phyloP scores from a whole-genome alignment of 2,113 vertebrate species.

The Gavialis gangeticus region DNA sequence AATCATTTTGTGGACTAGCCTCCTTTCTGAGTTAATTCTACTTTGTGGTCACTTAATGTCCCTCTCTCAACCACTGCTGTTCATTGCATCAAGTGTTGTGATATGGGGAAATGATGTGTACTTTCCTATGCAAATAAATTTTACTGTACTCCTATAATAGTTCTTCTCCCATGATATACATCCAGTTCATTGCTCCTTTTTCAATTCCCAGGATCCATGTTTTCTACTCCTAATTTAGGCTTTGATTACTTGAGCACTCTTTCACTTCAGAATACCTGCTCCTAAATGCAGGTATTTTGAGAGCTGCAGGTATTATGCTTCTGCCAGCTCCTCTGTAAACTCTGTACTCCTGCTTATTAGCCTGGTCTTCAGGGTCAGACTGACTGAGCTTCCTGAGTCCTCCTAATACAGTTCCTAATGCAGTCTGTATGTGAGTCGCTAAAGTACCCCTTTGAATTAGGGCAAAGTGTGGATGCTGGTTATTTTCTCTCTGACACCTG shows the following conservation, averaged over 20 bases:
- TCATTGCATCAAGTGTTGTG: neutral
- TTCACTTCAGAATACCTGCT: neutral
- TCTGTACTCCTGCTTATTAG: neutral
- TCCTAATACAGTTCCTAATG: neutral
- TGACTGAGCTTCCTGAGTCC: neutral
- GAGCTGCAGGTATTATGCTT: neutral
- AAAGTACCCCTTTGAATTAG: conserved; percentile 9
- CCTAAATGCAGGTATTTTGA: neutral
- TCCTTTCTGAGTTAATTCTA: neutral
- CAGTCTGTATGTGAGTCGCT: neutral
- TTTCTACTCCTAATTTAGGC: neutral
- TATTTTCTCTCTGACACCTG: neutral
- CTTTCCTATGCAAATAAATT: neutral
- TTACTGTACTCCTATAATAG: neutral
- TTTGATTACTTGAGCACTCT: neutral
- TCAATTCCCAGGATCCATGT: neutral
- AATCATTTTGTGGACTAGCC: neutral
- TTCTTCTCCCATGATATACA: neutral
- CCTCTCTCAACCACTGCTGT: neutral
- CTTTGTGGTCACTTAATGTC: neutral
- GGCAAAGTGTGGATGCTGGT: neutral
- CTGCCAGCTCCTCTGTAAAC: neutral
- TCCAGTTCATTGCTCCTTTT: neutral
- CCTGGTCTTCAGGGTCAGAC: neutral
- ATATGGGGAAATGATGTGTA: neutral